Evolutionary conservation across 2,797 vertebrate species (phyloP).

Genomic region (Catamblyrhynchus diadema): DNA sequence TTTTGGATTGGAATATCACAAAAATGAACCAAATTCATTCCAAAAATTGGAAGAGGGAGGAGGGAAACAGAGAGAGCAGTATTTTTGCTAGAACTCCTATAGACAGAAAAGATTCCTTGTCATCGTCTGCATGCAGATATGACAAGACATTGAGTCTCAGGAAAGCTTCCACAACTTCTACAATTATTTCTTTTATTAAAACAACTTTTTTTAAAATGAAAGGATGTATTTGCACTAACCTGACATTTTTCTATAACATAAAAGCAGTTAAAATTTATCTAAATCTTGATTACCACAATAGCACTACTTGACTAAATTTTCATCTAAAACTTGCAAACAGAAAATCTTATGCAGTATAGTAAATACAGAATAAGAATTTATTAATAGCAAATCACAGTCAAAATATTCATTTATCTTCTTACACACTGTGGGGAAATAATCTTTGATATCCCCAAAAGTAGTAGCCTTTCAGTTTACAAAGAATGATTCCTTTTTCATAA

Average conservation of each 20-base stretch:
- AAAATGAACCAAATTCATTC: not conserved
- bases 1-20: not conserved
- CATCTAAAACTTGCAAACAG: not conserved
- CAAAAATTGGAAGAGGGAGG: not conserved
- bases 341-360: not conserved
- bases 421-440: not conserved
- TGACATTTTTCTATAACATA: not conserved
- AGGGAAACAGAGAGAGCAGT: no score
- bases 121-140: not conserved
- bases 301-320: not conserved
- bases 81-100: not conserved
- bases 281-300: not conserved
- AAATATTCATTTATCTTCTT: not conserved
- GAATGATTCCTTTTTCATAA: not conserved
- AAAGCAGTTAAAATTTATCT: not conserved
- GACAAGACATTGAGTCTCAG: not conserved
- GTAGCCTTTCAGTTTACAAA: not conserved
- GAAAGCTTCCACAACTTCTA: not conserved
- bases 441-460: not conserved
- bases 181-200: not conserved
- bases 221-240: not conserved
- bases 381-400: not conserved
- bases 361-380: not conserved
- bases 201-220: not conserved
- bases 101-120: not conserved